Evolutionary conservation across 2,113 vertebrate species (phyloP).

Genomic region (Eretmochelys imbricata): DNA sequence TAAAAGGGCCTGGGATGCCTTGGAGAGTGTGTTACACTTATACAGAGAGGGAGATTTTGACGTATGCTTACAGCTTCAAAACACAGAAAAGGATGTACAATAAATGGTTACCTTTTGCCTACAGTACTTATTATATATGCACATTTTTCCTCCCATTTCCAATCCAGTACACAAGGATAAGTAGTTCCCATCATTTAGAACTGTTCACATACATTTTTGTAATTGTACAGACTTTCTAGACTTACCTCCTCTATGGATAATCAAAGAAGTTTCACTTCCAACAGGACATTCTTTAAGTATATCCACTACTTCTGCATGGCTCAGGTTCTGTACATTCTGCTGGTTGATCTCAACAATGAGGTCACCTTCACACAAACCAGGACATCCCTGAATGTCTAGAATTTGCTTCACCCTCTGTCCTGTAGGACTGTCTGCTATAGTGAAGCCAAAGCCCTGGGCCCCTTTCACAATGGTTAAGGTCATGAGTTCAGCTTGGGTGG

Average conservation of each 20-base stretch:
- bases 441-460: constrained; percentile 96
- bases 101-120: constrained; percentile 34
- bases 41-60: constrained; percentile 24
- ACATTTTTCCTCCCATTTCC: constrained; percentile 48
- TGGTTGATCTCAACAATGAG: constrained; percentile 98
- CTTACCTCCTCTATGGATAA: constrained; percentile 96
- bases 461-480: constrained; percentile 98
- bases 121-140: constrained; percentile 37
- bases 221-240: constrained; percentile 70
- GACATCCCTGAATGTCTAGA: constrained; percentile 96
- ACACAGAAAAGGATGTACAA: constrained; percentile 32
- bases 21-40: background rate
- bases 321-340: constrained; percentile 92
- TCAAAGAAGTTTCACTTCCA: constrained; percentile 91
- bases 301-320: constrained; percentile 98
- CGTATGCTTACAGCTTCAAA: constrained; percentile 12
- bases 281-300: constrained; percentile 96
- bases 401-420: constrained; percentile 98
- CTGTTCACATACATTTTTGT: constrained; percentile 70
- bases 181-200: constrained; percentile 61
- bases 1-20: background rate
- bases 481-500: constrained; percentile 94
- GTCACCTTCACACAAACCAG: constrained; percentile 96
- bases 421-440: constrained; percentile 94
- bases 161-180: constrained; percentile 45